Evolutionary conservation across 2,888 invertebrate species (phyloP).

Genomic region (Onchidella celtica): DNA sequence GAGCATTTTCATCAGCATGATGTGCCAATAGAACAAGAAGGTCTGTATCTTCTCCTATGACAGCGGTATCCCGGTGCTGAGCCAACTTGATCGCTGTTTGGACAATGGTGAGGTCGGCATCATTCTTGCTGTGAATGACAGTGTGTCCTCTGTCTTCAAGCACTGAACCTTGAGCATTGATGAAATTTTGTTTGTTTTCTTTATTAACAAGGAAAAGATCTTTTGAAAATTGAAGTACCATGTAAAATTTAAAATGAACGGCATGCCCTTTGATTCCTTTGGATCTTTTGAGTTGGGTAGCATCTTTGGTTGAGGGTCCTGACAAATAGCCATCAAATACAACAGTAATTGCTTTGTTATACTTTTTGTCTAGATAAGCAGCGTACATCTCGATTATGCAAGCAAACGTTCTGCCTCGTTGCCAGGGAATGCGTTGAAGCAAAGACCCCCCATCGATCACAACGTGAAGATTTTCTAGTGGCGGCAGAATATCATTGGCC

Average conservation of each 20-base stretch:
- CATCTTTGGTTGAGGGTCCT: constrained; percentile 53
- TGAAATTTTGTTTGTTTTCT: constrained; percentile 62
- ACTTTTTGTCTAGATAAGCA: constrained; percentile 38
- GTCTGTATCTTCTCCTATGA: constrained; percentile 57
- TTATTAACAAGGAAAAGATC: constrained; percentile 59
- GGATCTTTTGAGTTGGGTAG: constrained; percentile 49
- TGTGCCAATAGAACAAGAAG: constrained; percentile 52
- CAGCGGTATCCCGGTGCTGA: constrained; percentile 8
- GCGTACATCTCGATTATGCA: constrained; percentile 36
- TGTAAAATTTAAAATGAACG: constrained; percentile 55
- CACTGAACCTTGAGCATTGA: constrained; percentile 49
- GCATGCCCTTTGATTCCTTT: constrained; percentile 43
- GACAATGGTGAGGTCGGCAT: constrained; percentile 64
- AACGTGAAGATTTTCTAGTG: not conserved
- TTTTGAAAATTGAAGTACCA: constrained; percentile 56
- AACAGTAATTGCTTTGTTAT: constrained; percentile 35
- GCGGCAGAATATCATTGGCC: not conserved
- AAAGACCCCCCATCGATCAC: constrained; percentile 54
- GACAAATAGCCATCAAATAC: constrained; percentile 57
- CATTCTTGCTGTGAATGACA: constrained; percentile 56
- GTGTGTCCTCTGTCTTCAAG: constrained; percentile 41
- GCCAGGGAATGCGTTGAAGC: constrained; percentile 51
- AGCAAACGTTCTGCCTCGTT: constrained; percentile 33
- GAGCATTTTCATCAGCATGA: constrained; percentile 1
- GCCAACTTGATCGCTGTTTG: constrained; percentile 54